Conservation (phyloP, 1,140 invertebrate genomes). For the Zaprionus taronus region DNA sequence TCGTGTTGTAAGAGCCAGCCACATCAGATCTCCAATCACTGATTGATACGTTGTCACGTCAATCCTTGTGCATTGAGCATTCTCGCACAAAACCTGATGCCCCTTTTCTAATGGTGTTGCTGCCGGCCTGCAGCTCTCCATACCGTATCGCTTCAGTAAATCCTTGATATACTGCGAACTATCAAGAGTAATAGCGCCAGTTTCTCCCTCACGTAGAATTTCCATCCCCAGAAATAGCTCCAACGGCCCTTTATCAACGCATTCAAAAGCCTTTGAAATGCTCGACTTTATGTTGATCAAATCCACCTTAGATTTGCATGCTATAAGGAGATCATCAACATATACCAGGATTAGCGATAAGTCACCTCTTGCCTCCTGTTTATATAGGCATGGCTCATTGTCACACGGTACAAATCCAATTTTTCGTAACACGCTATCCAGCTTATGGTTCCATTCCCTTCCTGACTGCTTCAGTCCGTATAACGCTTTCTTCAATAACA, state of each 20-base stretch:
- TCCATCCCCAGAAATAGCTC: too few species aligned
- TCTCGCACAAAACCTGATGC: background rate
- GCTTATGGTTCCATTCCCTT: constrained; percentile 18
- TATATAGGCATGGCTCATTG: too few species aligned
- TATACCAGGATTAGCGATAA: constrained; percentile 10
- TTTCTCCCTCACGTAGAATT: too few species aligned
- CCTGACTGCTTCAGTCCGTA: background rate
- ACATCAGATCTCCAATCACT: constrained; percentile 4
- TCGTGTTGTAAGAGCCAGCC: background rate
- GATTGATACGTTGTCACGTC: background rate
- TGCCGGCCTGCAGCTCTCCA: background rate
- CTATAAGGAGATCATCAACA: constrained; percentile 16
- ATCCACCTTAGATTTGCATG: background rate
- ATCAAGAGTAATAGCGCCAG: too few species aligned
- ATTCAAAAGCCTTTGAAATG: too few species aligned
- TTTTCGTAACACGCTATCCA: background rate
- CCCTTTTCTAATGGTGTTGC: background rate
- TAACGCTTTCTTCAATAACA: too few species aligned
- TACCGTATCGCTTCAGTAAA: too few species aligned
- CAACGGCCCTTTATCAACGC: too few species aligned
- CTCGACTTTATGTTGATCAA: too few species aligned
- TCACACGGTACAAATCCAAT: too few species aligned
- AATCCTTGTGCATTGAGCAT: background rate
- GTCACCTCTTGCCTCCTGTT: too few species aligned
- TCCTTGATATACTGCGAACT: too few species aligned